Evolutionary conservation across 2,888 invertebrate species (phyloP), one percentile per base, ranked within the genome.

Genomic region (Subacronicta megacephala): DNA sequence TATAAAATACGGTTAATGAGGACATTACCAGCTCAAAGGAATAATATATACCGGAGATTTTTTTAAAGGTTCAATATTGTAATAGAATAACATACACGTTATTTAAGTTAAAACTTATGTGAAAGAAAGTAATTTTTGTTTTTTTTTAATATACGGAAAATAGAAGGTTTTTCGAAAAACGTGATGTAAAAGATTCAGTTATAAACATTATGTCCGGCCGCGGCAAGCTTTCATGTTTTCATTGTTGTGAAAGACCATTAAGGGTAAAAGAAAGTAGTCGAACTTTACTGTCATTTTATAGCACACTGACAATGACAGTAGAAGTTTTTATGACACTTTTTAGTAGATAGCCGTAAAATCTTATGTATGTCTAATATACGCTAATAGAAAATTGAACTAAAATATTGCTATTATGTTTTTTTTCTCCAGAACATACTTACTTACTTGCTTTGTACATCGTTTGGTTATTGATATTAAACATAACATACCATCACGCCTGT

Each of bases 251-350:
- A 62, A 83, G 75, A 75, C 80, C 79, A 80, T 81, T 78, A 82
- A 59, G 76, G 78, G 80, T 80, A 78, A 81, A 83, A 78, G 81
- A 81, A 81, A 81, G 77, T 73, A 76, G 78, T 81, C 80, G 70
- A 84, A 83, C 65, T 85, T 85, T 83, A 84, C 75, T 78, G 78
- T 78, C 77, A 78, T 84, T 88, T 88, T 87, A 85, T 85, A 75
- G 84, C 82, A 73, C 77, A 84, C 81, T 83, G 84, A 85, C 83
- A 82, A 81, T 77, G 84, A 85, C 83, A 82, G 81, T 77, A 71
- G 72, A 82, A 88, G 81, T 84, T 88, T 87, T 85, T 85, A 84
- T 78, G 77, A 65, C 79, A 82, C 77, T 84, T 86, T 84, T 85
- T 84, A 82, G 81, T 83, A 77, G 75, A 62, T 71, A 36, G 78